These are phyloP conservation scores for Epistrophella euchroma DNA, from an alignment of 2,888 invertebrate genomes.

Conservation along the genomic window DNA sequence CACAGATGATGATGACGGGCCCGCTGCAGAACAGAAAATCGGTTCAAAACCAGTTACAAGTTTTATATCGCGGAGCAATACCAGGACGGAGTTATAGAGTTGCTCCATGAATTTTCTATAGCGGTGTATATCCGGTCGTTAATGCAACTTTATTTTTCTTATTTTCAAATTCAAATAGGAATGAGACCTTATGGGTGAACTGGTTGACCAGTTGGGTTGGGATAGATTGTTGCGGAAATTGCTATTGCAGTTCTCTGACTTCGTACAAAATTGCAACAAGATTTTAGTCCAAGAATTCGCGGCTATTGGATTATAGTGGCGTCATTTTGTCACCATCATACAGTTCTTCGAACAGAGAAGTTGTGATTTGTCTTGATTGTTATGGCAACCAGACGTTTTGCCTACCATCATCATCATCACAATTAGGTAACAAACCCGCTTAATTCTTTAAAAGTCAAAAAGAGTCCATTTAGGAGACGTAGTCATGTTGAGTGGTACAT, in stretches of 20 bases:
- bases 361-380: constrained; percentile 27
- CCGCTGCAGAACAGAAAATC: constrained; percentile 42
- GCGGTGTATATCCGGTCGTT: constrained; percentile 74
- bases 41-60: constrained; percentile 61
- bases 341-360: constrained; percentile 23
- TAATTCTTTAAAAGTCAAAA: constrained; percentile 46
- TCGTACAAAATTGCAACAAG: constrained; percentile 41
- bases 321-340: constrained; percentile 71
- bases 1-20: constrained; percentile 19
- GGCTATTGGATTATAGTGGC: constrained; percentile 37
- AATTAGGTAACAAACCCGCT: constrained; percentile 71
- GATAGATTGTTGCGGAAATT: constrained; percentile 54
- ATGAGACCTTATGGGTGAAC: constrained; percentile 62
- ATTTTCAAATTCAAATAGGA: constrained; percentile 23
- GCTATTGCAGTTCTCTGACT: constrained; percentile 29
- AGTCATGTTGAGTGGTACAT: constrained; percentile 69
- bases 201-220: constrained; percentile 40
- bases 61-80: constrained; percentile 73
- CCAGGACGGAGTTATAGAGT: constrained; percentile 66
- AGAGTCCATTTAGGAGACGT: constrained; percentile 13
- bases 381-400: constrained; percentile 28
- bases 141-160: constrained; percentile 53
- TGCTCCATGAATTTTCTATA: constrained; percentile 71
- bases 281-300: constrained; percentile 48
- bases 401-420: constrained; percentile 33